Evolutionary conservation across 2,113 vertebrate species (phyloP).

Genomic region (Barbus barbus): DNA sequence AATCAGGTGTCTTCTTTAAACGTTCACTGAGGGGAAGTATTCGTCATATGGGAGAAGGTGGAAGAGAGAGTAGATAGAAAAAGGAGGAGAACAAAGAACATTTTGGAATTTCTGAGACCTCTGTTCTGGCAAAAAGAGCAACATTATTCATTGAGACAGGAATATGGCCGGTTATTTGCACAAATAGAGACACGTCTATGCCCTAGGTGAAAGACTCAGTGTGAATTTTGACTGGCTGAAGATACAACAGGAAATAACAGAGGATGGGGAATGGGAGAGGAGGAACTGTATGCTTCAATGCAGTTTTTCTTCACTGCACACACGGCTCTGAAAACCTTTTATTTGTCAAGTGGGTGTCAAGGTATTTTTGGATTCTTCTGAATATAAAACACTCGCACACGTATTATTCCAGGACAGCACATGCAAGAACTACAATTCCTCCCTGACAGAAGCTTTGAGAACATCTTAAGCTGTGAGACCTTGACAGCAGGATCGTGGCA

Average conservation of each 20-base stretch:
- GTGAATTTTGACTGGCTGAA: constrained; percentile 17
- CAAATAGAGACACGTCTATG: constrained; percentile 20
- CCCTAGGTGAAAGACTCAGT: constrained; percentile 47
- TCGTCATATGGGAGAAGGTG: background rate
- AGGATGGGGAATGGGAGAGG: background rate
- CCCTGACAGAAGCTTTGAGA: background rate
- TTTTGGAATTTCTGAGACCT: constrained; percentile 38
- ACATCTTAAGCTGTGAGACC: background rate
- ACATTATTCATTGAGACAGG: constrained; percentile 31
- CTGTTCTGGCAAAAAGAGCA: constrained; percentile 17
- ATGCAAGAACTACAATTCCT: background rate
- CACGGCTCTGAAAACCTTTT: background rate
- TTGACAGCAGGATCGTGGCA: background rate
- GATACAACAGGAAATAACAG: constrained; percentile 1
- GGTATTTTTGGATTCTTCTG: background rate
- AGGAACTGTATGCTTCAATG: background rate
- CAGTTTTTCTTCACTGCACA: constrained; percentile 3
- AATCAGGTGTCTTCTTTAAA: constrained; percentile 41
- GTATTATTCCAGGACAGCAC: background rate
- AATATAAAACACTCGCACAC: background rate
- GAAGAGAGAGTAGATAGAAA: background rate
- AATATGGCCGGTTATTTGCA: constrained; percentile 31
- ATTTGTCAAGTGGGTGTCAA: background rate
- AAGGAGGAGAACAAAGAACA: constrained; percentile 49
- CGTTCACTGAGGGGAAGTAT: constrained; percentile 4